Percentiles rank a stretch among this genome's conserved stretches.
Conservation (phyloP, 2,888 invertebrate genomes). For the Meteorus colon region DNA sequence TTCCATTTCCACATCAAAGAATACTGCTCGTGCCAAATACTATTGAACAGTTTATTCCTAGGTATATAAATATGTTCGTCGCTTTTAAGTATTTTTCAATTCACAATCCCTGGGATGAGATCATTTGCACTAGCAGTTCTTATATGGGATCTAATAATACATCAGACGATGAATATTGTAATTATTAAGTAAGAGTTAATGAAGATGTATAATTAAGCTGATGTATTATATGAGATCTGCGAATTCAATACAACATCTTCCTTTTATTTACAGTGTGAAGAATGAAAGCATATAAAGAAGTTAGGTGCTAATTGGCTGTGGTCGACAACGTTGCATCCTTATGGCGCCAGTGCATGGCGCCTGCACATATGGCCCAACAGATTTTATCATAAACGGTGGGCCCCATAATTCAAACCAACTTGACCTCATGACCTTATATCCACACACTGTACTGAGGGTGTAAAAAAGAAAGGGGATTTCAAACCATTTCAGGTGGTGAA, state of each 20-base stretch:
- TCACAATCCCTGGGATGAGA: no score
- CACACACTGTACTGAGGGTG: slow-evolving; percentile 7
- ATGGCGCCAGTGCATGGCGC: slow-evolving; percentile 54
- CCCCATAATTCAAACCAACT: slow-evolving; percentile 50
- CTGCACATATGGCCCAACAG: slow-evolving; percentile 49
- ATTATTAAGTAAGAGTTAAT: no score
- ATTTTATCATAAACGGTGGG: slow-evolving; percentile 33
- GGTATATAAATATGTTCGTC: no score
- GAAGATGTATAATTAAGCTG: no score
- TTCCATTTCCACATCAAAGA: no score
- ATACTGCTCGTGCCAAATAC: no score
- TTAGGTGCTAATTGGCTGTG: slow-evolving; percentile 68
- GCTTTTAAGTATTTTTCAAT: no score
- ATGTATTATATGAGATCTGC: no score
- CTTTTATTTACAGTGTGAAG: background rate
- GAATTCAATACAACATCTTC: background rate
- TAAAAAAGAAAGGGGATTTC: slow-evolving; percentile 19
- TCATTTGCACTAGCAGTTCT: no score
- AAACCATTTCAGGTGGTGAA: slow-evolving; percentile 50
- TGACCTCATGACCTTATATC: slow-evolving; percentile 27
- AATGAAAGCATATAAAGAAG: slow-evolving; percentile 34
- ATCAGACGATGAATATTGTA: no score
- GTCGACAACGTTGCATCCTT: slow-evolving; percentile 52
- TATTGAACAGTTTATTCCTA: no score
- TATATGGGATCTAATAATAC: no score